Percentiles rank a stretch among this genome's conserved stretches.
Evolutionary conservation across 2,113 vertebrate species (phyloP).

Genomic region (Carassius carassius): DNA sequence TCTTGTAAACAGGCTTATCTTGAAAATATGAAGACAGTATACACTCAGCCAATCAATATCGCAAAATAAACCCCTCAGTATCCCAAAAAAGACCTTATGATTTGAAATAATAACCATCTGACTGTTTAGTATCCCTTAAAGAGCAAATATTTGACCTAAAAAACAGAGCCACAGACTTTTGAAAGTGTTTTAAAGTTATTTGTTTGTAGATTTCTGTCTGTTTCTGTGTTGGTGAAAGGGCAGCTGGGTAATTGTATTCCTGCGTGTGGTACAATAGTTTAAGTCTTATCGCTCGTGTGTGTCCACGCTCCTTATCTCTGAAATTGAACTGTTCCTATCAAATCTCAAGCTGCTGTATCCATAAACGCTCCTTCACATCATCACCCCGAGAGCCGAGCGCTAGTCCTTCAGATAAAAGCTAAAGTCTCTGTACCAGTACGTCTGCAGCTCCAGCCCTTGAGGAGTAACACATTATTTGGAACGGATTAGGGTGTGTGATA

Average conservation of each 20-base stretch:
- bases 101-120: neutral
- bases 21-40: neutral
- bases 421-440: neutral
- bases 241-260: neutral
- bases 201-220: neutral
- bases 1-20: neutral
- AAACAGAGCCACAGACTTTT: neutral
- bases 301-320: slow-evolving; percentile 40
- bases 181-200: neutral
- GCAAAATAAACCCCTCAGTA: neutral
- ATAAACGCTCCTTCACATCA: neutral
- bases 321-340: slow-evolving; percentile 3
- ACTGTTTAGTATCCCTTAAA: neutral
- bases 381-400: neutral
- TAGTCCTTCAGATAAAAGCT: slow-evolving; percentile 8
- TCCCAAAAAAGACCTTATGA: neutral
- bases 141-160: neutral
- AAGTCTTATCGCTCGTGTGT: slow-evolving; percentile 12
- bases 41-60: neutral
- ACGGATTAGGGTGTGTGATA: neutral
- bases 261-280: neutral
- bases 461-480: neutral
- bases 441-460: neutral
- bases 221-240: neutral
- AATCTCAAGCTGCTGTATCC: slow-evolving; percentile 5